Conservation (phyloP, 2,888 invertebrate species). For the Sisyra terminalis region DNA sequence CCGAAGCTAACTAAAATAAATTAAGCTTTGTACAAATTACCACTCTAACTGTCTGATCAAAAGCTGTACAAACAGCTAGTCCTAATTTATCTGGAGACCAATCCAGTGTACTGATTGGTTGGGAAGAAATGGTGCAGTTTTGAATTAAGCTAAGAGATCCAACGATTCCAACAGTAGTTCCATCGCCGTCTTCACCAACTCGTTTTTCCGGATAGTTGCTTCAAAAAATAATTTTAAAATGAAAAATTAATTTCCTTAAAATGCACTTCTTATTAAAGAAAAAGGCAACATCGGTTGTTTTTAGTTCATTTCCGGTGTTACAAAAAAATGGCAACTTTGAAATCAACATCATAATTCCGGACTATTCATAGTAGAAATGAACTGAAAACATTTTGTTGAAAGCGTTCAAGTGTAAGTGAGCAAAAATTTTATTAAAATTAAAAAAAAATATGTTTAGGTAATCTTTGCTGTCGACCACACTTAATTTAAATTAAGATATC, state of each 20-base stretch:
- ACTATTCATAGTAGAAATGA: no score
- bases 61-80: constrained; percentile 72
- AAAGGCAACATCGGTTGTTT: not conserved
- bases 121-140: constrained; percentile 64
- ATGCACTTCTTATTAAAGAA: not conserved
- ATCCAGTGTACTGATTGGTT: constrained; percentile 78
- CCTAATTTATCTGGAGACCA: constrained; percentile 88
- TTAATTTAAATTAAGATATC: no score
- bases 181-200: constrained; percentile 50
- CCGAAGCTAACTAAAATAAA: constrained; percentile 29
- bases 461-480: no score
- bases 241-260: not conserved
- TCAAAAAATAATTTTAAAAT: constrained; percentile 15
- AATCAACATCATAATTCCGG: no score
- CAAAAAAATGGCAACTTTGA: no score
- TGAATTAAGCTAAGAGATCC: constrained; percentile 64
- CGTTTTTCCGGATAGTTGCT: constrained; percentile 70
- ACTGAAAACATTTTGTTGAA: no score
- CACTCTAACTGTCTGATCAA: constrained; percentile 80
- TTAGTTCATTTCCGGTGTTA: no score
- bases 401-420: no score
- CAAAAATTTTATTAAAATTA: no score
- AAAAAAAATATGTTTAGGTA: no score
- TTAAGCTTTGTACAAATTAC: constrained; percentile 80
- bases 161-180: constrained; percentile 52